Percentiles rank a stretch among this genome's conserved stretches.
Conservation (phyloP, 2,797 vertebrate species). For the Merluccius polli region DNA sequence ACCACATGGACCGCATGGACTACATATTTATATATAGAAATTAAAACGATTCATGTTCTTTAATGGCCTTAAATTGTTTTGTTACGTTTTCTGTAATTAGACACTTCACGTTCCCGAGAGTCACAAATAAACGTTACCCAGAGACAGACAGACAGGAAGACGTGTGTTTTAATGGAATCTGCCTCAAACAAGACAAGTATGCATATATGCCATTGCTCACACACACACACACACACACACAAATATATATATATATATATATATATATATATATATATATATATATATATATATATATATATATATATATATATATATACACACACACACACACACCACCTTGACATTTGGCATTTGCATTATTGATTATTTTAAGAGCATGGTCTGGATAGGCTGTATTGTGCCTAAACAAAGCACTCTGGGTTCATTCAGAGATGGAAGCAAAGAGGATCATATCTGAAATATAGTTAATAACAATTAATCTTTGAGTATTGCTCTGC, state of each 20-base stretch:
- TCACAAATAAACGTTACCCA: background rate
- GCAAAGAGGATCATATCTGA: background rate
- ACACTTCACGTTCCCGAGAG: background rate
- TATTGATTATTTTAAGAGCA: background rate
- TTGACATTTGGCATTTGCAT: background rate
- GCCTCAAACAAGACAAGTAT: background rate
- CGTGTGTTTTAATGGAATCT: background rate
- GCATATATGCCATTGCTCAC: too few species aligned
- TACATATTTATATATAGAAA: background rate
- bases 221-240: too few species aligned
- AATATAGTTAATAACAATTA: background rate
- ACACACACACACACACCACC: background rate
- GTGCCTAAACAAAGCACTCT: background rate
- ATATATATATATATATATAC: background rate
- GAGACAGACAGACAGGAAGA: background rate
- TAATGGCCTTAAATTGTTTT: slow-evolving; percentile 1
- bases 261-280: background rate
- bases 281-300: too few species aligned
- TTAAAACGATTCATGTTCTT: background rate
- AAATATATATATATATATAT: too few species aligned
- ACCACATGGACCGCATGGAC: background rate
- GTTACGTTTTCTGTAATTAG: background rate
- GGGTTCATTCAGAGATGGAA: background rate
- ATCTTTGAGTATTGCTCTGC: background rate
- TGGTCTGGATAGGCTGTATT: background rate